Percentiles rank a stretch among this genome's conserved stretches.
phyloP scores from a whole-genome alignment of 2,113 vertebrate genomes.

The Crotalus helleri region DNA sequence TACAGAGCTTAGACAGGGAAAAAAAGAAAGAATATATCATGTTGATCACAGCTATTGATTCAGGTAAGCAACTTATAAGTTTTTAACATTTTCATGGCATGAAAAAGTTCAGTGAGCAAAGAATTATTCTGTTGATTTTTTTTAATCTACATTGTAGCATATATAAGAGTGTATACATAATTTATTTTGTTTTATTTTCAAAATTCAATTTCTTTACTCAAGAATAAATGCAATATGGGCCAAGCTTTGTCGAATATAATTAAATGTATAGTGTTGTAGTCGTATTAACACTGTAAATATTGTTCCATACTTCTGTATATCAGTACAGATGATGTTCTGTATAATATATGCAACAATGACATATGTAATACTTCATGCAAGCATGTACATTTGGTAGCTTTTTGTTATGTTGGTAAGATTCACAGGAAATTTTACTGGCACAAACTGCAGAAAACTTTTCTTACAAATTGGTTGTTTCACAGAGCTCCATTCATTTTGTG shows the following conservation, averaged over 20 bases:
- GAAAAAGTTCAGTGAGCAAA: neutral
- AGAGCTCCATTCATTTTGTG: neutral
- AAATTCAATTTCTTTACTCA: neutral
- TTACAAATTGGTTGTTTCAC: neutral
- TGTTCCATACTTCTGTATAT: neutral
- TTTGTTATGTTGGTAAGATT: neutral
- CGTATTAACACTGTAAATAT: neutral
- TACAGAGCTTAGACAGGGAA: conserved; percentile 86
- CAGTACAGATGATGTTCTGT: neutral
- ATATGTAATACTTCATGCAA: neutral
- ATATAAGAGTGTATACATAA: neutral
- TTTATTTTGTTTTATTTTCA: neutral
- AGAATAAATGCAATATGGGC: neutral
- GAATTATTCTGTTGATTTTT: neutral
- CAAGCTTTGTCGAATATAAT: neutral
- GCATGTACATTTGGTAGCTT: neutral
- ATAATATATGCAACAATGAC: neutral
- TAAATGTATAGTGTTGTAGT: neutral
- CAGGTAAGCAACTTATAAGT: conserved; percentile 70
- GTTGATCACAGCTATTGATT: conserved; percentile 84
- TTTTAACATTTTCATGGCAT: neutral
- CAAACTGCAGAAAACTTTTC: neutral
- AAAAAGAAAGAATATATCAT: conserved; percentile 77
- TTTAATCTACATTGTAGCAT: neutral
- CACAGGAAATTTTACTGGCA: neutral